phyloP scores from a whole-genome alignment of 2,113 vertebrate species.

The Daubentonia madagascariensis region DNA sequence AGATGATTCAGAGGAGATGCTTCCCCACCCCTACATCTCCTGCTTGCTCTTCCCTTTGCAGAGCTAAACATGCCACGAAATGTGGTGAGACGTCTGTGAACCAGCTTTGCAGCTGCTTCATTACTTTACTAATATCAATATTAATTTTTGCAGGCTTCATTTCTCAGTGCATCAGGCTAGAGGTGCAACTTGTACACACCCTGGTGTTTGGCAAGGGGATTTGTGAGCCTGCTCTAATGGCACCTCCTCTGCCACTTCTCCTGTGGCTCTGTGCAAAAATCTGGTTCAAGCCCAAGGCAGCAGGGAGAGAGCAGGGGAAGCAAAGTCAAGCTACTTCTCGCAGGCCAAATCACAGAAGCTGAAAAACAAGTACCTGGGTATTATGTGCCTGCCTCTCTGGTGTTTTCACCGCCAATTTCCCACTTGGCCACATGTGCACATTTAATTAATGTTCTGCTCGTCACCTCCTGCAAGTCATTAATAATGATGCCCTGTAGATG shows the following conservation, averaged over 20 bases:
- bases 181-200: slow-evolving; percentile 65
- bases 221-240: slow-evolving; percentile 41
- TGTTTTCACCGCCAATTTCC: slow-evolving; percentile 61
- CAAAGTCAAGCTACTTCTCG: slow-evolving; percentile 14
- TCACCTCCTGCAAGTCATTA: slow-evolving; percentile 74
- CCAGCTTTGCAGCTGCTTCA: slow-evolving; percentile 62
- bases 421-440: slow-evolving; percentile 69
- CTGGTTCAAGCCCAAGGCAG: slow-evolving; percentile 51
- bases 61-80: slow-evolving; percentile 51
- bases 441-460: slow-evolving; percentile 76
- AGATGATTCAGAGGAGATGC: neutral
- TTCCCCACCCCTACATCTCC: neutral
- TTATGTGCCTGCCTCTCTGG: slow-evolving; percentile 43
- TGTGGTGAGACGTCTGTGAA: slow-evolving; percentile 39
- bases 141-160: slow-evolving; percentile 72
- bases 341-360: slow-evolving; percentile 38
- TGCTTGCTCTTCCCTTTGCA: neutral
- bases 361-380: slow-evolving; percentile 60
- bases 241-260: slow-evolving; percentile 5
- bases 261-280: slow-evolving; percentile 47
- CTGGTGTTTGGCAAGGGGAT: slow-evolving; percentile 58
- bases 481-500: slow-evolving; percentile 61
- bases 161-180: slow-evolving; percentile 41
- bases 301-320: neutral
- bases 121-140: slow-evolving; percentile 62